Base-by-base conservation (phyloP, 2,113 vertebrate species). In the Pterophyllum scalare region DNA sequence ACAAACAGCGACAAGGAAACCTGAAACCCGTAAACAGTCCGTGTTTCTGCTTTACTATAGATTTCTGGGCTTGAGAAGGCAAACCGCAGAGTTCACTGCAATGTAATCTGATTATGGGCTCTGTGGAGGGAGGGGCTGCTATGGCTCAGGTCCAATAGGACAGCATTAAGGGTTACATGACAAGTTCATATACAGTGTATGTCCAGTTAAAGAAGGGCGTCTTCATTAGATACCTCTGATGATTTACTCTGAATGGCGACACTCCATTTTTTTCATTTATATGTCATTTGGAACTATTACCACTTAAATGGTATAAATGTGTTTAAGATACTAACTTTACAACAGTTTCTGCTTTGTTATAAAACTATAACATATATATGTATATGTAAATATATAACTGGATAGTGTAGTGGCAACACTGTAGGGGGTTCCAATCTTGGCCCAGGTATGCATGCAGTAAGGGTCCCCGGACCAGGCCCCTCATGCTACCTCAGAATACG, bases 1-100 rank as follows among this genome's bases (percentile, higher is more conserved):
- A 89, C 92, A 92, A 94, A 94, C 93, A 93, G 92, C 87, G 91
- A 94, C 92, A 89, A 79, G 75, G 93, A 92, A 95, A 96, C 85
- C 72, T 15, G 86, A 95, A 62, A 94, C 91, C 89, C 57, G 83
- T 90, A 93, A 96, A 94, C 92, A 94, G 93, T 83, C 83, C 83
- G 38, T 91, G 91, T 92, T 94, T 94, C 90, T 95, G 90, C 88
- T 94, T 91, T 92, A 91, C 82, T 60, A 82, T 89, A 88, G 77
- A 86, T 91, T 91, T 93, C 90, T 88, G 86, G 86, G 78, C 77
- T 82, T 20, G 75, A 91, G 85, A 70, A 84, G 85, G 77, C 40
- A 52, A 79, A 84, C 64, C 62, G 75, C 46, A 76, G 84, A 90
- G 86, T 88, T 90, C 82, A 85, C 87, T 56, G 38, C 65, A 49